A percentile compares a stretch with the other conserved stretches of the same genome.
phyloP scores from a whole-genome alignment of 2,113 vertebrate genomes.

The Oncorhynchus mykiss region DNA sequence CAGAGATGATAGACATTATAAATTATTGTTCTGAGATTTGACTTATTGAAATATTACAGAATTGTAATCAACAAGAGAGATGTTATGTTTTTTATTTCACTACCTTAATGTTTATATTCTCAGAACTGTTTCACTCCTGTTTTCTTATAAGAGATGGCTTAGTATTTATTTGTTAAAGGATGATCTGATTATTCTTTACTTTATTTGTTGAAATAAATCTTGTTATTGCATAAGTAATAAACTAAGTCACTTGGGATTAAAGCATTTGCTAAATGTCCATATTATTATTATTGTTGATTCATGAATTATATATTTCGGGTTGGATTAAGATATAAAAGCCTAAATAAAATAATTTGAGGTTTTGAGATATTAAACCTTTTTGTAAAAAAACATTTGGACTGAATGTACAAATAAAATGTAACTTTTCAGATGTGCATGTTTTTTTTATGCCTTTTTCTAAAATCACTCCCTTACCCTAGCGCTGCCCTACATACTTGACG shows the following conservation, averaged over 20 bases:
- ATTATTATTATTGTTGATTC: conserved; percentile 3
- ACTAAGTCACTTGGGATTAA: conserved; percentile 8
- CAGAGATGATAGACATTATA: conserved; percentile 17
- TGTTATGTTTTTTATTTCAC: conserved; percentile 15
- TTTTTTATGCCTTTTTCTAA: conserved; percentile 4
- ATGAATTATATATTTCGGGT: conserved; percentile 29
- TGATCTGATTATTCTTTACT: conserved; percentile 18
- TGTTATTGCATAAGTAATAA: conserved; percentile 13
- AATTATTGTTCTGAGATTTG: conserved; percentile 32
- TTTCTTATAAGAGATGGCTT: conserved; percentile 21
- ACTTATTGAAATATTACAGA: conserved; percentile 34
- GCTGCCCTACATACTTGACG: no score
- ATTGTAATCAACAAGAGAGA: conserved; percentile 25
- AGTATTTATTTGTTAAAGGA: conserved; percentile 15
- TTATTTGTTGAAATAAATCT: conserved; percentile 23
- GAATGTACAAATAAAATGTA: conserved; percentile 60
- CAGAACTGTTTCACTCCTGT: conserved; percentile 11
- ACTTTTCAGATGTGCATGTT: conserved; percentile 37
- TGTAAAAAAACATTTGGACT: conserved; percentile 48
- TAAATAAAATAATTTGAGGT: conserved; percentile 25
- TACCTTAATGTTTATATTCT: conserved; percentile 29
- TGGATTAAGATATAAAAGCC: conserved; percentile 12
- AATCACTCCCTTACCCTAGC: no score
- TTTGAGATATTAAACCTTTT: conserved; percentile 24
- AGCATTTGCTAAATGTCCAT: background rate